Evolutionary conservation across 1,140 invertebrate genomes (phyloP), one percentile per base, ranked within the genome.

Genomic region (Anoplolepis gracilipes): DNA sequence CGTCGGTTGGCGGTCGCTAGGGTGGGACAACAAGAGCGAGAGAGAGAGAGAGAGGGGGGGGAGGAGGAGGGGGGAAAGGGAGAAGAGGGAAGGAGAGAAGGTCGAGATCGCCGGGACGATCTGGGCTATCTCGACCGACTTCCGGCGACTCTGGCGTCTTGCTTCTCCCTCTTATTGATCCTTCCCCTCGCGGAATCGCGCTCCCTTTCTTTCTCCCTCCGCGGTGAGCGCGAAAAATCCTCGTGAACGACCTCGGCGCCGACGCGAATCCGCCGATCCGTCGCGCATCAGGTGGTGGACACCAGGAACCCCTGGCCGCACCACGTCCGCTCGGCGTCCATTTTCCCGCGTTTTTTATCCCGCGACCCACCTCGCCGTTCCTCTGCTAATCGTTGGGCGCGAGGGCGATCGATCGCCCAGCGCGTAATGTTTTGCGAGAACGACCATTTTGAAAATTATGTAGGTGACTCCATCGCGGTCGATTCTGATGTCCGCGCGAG

Each of bases 121-220:
- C 87, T 84, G 87, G 75, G 88, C 90, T 92, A 92, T 92, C 92
- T 91, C 88, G 86, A 64, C 78, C 89, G 85, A 92, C 91, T 92
- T 93, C 91, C 91, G 91, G 85, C 85, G 87, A 88, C 88, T 91
- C 46, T 5, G 46, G 16, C 90, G 92, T 92, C 93, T 92, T 88
- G 90, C 86, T 73, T 91, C 91, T 90, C 91, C 16, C 46, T 72
- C n/a, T 92, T 93, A 93, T 93, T 93, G 92, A 93, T 93, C 92
- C 87, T 87, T 75, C 84, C 70, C 86, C n/a, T n/a, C 89, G 72
- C 70, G 87, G 84, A 91, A 87, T 88, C 75, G 84, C 85, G 87
- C 84, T 59, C 22, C 36, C 42, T 76, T 59, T 87, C 73, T 53
- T 70, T 70, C 57, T 55, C n/a, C 53, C 82, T 65, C 7, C 77